phyloP scores from a whole-genome alignment of 2,797 vertebrate genomes.

The Premnoplex brunnescens region DNA sequence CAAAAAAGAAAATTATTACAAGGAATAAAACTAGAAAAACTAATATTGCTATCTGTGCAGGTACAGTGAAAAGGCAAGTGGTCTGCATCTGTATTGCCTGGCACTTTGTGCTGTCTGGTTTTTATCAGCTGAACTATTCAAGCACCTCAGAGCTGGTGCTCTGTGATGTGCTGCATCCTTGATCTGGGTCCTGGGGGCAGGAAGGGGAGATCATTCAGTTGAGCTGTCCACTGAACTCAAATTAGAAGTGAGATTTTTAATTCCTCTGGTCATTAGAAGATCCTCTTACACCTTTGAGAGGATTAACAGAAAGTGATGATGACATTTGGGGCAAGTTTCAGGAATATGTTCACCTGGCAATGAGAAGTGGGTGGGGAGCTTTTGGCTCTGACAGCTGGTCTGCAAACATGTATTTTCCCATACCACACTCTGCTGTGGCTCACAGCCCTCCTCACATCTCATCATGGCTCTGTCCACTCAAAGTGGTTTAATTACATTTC shows the following conservation, averaged over 20 bases:
- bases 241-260: not conserved
- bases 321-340: not conserved
- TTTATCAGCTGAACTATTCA: not conserved
- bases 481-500: conserved; percentile 6
- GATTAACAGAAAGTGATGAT: not conserved
- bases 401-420: not conserved
- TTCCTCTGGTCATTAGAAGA: not conserved
- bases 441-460: not conserved
- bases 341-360: not conserved
- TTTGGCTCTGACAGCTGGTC: not conserved
- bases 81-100: not conserved
- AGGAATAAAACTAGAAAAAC: not conserved
- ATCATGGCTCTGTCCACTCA: not conserved
- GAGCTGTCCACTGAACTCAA: not conserved
- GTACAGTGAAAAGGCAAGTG: not conserved
- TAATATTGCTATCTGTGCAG: not conserved
- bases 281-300: not conserved
- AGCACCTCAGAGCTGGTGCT: not conserved
- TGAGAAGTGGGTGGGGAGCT: not conserved
- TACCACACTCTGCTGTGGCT: not conserved
- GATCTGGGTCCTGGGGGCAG: not conserved
- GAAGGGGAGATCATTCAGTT: fast-evolving
- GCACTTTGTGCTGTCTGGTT: not conserved
- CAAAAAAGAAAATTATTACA: not conserved
- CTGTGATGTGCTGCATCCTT: not conserved